A percentile compares a stretch with the other conserved stretches of the same genome.
Evolutionary conservation across 1,140 invertebrate genomes (phyloP).

Genomic region (Tribolium castaneum): DNA sequence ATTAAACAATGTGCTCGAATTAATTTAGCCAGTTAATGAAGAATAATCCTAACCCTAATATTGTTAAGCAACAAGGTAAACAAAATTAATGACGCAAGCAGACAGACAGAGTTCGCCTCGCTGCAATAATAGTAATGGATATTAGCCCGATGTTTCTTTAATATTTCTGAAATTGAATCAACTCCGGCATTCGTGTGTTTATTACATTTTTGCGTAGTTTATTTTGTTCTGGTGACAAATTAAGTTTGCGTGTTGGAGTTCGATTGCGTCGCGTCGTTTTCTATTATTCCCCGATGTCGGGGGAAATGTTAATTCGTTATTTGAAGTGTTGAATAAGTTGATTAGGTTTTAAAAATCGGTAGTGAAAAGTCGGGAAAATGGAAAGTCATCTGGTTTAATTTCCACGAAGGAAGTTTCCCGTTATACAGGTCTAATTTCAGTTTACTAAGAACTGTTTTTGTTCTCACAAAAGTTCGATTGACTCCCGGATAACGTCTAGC

Average conservation of each 20-base stretch:
- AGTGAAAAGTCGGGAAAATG: constrained; percentile 13
- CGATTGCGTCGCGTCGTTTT: neutral
- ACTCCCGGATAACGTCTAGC: constrained; percentile 27
- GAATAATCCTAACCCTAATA: constrained; percentile 17
- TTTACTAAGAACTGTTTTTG: constrained; percentile 36
- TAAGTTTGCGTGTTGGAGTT: neutral
- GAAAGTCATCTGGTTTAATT: constrained; percentile 35
- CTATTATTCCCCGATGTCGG: neutral
- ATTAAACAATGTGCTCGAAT: constrained; percentile 8
- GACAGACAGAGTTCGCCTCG: neutral
- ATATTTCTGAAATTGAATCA: neutral
- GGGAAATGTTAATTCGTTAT: neutral
- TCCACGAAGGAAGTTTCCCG: constrained; percentile 24
- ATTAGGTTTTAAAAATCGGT: constrained; percentile 23
- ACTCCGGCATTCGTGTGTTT: neutral
- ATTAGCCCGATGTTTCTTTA: neutral
- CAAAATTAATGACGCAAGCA: constrained; percentile 2
- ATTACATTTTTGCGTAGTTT: neutral
- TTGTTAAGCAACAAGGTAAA: neutral
- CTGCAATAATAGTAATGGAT: neutral
- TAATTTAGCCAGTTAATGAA: constrained; percentile 15
- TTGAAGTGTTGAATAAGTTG: constrained; percentile 18
- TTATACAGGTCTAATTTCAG: constrained; percentile 32
- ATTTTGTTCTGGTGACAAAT: neutral
- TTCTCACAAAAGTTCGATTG: constrained; percentile 35